Evolutionary conservation across 2,113 vertebrate genomes (phyloP).

Genomic region (Corythornis vintsioides): DNA sequence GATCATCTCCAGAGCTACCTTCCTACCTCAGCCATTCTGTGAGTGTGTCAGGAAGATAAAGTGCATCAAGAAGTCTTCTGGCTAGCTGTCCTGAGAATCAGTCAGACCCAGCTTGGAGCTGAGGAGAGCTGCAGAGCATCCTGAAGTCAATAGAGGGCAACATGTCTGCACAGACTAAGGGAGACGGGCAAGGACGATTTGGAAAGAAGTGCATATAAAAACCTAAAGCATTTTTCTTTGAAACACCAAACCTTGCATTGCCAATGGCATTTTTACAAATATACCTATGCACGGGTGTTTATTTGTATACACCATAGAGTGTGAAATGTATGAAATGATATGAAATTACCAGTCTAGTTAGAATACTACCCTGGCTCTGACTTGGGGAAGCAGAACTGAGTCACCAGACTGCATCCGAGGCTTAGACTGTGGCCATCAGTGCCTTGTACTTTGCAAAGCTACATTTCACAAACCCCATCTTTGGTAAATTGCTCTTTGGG

Average conservation of each 20-base stretch:
- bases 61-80: not conserved
- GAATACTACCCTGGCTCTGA: not conserved
- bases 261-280: not conserved
- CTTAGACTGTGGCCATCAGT: not conserved
- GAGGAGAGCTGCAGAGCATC: not conserved
- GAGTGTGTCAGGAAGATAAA: not conserved
- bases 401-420: not conserved
- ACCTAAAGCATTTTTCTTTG: not conserved
- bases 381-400: not conserved
- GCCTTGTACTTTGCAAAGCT: not conserved
- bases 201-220: not conserved
- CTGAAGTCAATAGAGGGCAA: slow-evolving; percentile 34
- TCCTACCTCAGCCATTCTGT: not conserved
- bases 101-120: not conserved
- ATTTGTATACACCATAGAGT: not conserved
- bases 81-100: not conserved
- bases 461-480: not conserved
- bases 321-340: no score
- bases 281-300: not conserved
- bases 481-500: not conserved
- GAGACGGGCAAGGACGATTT: not conserved
- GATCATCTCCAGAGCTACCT: not conserved
- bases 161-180: not conserved
- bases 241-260: not conserved
- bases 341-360: not conserved